Conservation (phyloP, 2,113 vertebrate species). For the Actenoides hombroni region DNA sequence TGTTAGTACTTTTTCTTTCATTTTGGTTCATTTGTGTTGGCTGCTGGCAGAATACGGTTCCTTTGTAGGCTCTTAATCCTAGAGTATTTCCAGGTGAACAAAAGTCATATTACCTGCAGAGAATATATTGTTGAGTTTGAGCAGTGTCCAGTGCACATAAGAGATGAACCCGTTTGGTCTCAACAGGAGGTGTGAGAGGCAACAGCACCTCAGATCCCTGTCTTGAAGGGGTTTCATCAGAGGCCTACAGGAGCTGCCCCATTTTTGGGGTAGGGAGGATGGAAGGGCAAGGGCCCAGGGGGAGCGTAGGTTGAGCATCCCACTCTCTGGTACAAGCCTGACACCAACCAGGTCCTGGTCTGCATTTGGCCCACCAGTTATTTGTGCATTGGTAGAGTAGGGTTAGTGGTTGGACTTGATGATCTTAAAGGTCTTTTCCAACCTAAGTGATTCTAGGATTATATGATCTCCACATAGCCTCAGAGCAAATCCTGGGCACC, state of each 20-base stretch:
- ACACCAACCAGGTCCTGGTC: fast-evolving
- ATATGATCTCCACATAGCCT: background rate
- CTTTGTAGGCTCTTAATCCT: background rate
- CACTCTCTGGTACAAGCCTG: fast-evolving
- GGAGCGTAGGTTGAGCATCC: fast-evolving
- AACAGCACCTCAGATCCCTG: background rate
- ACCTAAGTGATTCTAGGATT: no score
- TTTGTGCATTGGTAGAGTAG: background rate
- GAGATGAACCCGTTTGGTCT: background rate
- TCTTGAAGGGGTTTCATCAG: background rate
- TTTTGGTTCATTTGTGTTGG: background rate
- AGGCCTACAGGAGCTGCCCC: background rate
- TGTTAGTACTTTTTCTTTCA: background rate
- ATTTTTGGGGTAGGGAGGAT: background rate
- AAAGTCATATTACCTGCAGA: background rate
- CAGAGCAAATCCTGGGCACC: background rate
- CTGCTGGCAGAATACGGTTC: background rate
- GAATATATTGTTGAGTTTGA: background rate
- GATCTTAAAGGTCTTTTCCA: no score
- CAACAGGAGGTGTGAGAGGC: background rate
- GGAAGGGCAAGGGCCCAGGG: background rate
- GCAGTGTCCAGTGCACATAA: background rate
- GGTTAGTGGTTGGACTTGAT: no score
- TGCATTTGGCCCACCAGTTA: background rate
- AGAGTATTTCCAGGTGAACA: background rate